These are phyloP conservation scores for Oryctolagus cuniculus DNA, from an alignment of 2,113 vertebrate genomes.

Conservation along the genomic window mOryCun1.1 NC_091453.1:100513501-100514000, in stretches of 20 bases:
- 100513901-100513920: constrained; percentile 78
- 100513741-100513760: constrained; percentile 63
- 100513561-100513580: constrained; percentile 14
- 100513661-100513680: constrained; percentile 68
- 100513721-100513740: constrained; percentile 64
- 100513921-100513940: constrained; percentile 84
- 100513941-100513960: constrained; percentile 85
- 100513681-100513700: constrained; percentile 72
- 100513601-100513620: constrained; percentile 35
- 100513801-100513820: constrained; percentile 52
- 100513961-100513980: constrained; percentile 85
- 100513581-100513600: constrained; percentile 57
- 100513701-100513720: constrained; percentile 57
- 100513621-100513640: constrained; percentile 65
- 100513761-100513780: constrained; percentile 61
- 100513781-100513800: constrained; percentile 53
- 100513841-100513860: constrained; percentile 62
- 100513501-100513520: constrained; percentile 15
- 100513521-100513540: constrained; percentile 60
- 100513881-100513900: constrained; percentile 65
- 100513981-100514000: constrained; percentile 80
- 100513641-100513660: constrained; percentile 37
- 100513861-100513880: constrained; percentile 70
- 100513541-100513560: constrained; percentile 49
- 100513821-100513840: constrained; percentile 10